Conservation (phyloP, 2,888 invertebrate genomes). For the Branchellion lobata region DNA sequence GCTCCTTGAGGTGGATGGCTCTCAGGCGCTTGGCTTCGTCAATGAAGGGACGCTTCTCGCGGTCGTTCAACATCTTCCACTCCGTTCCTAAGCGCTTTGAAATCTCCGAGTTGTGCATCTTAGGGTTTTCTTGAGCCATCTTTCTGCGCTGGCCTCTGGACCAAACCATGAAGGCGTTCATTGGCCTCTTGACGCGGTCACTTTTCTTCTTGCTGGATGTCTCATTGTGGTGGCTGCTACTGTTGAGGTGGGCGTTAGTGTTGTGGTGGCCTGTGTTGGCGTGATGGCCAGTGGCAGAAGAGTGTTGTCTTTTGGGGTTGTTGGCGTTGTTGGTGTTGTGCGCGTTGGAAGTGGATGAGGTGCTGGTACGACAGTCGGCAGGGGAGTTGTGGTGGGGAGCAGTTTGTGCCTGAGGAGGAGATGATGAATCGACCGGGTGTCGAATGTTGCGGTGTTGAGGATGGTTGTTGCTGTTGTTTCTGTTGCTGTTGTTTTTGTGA, state of each 20-base stretch:
- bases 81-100: conserved; percentile 93
- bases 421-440: not conserved
- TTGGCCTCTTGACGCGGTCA: conserved; percentile 90
- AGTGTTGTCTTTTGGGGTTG: not conserved
- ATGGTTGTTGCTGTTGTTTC: not conserved
- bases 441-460: not conserved
- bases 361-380: conserved; percentile 8
- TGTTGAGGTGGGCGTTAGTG: not conserved
- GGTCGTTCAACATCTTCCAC: conserved; percentile 92
- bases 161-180: conserved; percentile 99
- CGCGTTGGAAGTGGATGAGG: not conserved
- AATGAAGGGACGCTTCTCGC: conserved; percentile 95
- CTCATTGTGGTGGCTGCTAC: not conserved
- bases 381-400: conserved; percentile 36
- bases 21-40: conserved; percentile 96
- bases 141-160: conserved; percentile 92
- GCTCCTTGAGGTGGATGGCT: conserved; percentile 98
- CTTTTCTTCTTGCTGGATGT: conserved; percentile 26
- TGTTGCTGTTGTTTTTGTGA: not conserved
- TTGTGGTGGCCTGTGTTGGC: conserved; percentile 19
- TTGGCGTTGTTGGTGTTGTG: not conserved
- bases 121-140: conserved; percentile 98
- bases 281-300: not conserved
- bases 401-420: conserved; percentile 33
- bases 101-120: conserved; percentile 98